phyloP scores from a whole-genome alignment of 2,888 invertebrate species.

The Tribolium freemani region DNA sequence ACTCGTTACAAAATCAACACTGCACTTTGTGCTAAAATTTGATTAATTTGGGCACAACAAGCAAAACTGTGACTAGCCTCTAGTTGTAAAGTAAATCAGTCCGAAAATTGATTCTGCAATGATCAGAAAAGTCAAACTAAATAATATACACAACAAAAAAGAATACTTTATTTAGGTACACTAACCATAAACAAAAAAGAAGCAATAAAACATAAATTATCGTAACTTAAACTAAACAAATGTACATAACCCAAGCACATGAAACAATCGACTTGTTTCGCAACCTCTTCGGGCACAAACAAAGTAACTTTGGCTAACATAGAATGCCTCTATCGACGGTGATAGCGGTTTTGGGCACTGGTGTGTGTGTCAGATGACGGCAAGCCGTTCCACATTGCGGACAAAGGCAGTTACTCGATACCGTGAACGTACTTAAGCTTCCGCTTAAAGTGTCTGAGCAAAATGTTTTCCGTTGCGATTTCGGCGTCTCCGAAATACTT shows the following conservation, averaged over 20 bases:
- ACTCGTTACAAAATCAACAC: conserved; percentile 8
- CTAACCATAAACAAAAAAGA: conserved; percentile 59
- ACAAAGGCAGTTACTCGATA: conserved; percentile 66
- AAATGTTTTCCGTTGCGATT: conserved; percentile 56
- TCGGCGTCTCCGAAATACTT: conserved; percentile 44
- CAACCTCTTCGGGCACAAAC: conserved; percentile 1
- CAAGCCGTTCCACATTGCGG: conserved; percentile 68
- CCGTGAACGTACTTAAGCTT: conserved; percentile 62
- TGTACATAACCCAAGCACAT: conserved; percentile 41
- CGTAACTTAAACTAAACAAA: conserved; percentile 54
- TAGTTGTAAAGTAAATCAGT: conserved; percentile 8
- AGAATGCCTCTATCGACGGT: conserved; percentile 69
- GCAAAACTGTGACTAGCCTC: conserved; percentile 7
- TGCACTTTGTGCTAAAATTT: conserved; percentile 29
- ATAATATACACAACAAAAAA: conserved; percentile 39
- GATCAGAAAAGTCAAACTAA: not conserved
- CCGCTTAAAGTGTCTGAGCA: conserved; percentile 60
- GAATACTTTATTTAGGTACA: conserved; percentile 60
- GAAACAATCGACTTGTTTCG: conserved; percentile 15
- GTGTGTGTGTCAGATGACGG: conserved; percentile 66
- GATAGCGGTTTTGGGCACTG: conserved; percentile 66
- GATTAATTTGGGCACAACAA: conserved; percentile 11
- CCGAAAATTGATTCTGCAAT: not conserved
- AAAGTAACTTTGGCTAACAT: conserved; percentile 64
- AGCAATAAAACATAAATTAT: conserved; percentile 62